phyloP scores from a whole-genome alignment of 2,888 invertebrate species.

The Baccha elongata region DNA sequence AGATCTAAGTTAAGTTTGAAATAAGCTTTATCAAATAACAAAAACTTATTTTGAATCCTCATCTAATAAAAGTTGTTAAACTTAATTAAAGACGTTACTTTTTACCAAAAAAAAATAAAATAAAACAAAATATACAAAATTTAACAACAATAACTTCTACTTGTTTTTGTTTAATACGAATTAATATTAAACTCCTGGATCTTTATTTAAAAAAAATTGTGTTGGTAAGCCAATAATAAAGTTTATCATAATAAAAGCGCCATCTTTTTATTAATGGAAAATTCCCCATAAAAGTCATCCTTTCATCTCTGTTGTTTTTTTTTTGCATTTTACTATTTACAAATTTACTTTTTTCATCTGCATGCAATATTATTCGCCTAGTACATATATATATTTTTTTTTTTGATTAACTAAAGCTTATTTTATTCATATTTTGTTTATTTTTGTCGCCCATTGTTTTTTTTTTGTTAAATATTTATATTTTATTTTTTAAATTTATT shows the following conservation, averaged over 20 bases:
- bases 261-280: conserved; percentile 18
- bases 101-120: conserved; percentile 27
- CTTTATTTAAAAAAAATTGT: conserved; percentile 15
- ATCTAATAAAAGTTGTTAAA: conserved; percentile 48
- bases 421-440: conserved; percentile 55
- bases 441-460: no score
- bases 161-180: conserved; percentile 43
- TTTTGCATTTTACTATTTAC: conserved; percentile 1
- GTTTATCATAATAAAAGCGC: conserved; percentile 20
- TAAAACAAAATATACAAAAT: conserved; percentile 12
- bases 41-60: conserved; percentile 27
- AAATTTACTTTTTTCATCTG: conserved; percentile 6
- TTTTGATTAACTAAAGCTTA: conserved; percentile 18
- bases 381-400: conserved; percentile 26
- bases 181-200: conserved; percentile 42
- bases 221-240: conserved; percentile 53
- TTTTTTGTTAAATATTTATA: conserved; percentile 61
- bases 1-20: conserved; percentile 55
- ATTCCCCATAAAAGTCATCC: conserved; percentile 50
- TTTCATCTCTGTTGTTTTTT: conserved; percentile 1
- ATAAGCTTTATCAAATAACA: conserved; percentile 48
- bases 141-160: conserved; percentile 15
- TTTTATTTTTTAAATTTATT: conserved; percentile 57
- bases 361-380: conserved; percentile 2
- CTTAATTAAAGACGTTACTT: conserved; percentile 26